Base-by-base conservation (phyloP, 2,797 vertebrate genomes). In the Tauraco hartlaubi region DNA sequence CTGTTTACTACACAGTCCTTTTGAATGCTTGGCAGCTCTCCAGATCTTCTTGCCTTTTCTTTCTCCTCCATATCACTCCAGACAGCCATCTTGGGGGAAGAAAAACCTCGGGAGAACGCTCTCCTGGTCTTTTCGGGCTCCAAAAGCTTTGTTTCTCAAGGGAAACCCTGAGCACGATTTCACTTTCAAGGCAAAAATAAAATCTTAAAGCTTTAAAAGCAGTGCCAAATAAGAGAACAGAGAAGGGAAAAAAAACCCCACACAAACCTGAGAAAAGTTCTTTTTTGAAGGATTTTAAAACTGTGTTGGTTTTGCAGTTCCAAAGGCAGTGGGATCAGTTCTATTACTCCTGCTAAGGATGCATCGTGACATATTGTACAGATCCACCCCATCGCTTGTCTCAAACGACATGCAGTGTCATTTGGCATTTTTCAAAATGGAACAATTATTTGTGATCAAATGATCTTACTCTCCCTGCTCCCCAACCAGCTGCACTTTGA, bases 1-100 rank as follows among this genome's bases (percentile, higher is more conserved):
- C 82, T 86, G 90, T 95, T 84, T 94, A 92, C 85, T 92, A 68
- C 55, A n/a, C 61, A 72, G 78, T 23, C 69, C 77, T 90, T 93
- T 94, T 22, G 73, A 85, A 93, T 7, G 55, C 69, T 48, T 94
- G 95, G 94, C 91, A 80, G 55, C 59, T 64, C 15, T 77, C 78
- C 81, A 91, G 78, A 67, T 69, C 75, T 43, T 81, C 77, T 54
- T 37, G 66, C 31, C 31, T 85, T 44, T 72, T 23, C 86, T 44
- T 82, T 80, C 94, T 94, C 92, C 87, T 69, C 19, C 75, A 33
- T 9, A 15, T 74, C 66, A 61, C 76, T 92, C 77, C 5, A 54
- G 68, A 48, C 74, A 92, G 69, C 92, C 96, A 94, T 87, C 84
- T 94, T 88, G 67, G 90, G 83, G 5, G 6, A 83, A 80, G 49